A percentile compares a stretch with the other conserved stretches of the same genome.
phyloP scores from a whole-genome alignment of 2,113 vertebrate genomes.

The Prinia subflava region DNA sequence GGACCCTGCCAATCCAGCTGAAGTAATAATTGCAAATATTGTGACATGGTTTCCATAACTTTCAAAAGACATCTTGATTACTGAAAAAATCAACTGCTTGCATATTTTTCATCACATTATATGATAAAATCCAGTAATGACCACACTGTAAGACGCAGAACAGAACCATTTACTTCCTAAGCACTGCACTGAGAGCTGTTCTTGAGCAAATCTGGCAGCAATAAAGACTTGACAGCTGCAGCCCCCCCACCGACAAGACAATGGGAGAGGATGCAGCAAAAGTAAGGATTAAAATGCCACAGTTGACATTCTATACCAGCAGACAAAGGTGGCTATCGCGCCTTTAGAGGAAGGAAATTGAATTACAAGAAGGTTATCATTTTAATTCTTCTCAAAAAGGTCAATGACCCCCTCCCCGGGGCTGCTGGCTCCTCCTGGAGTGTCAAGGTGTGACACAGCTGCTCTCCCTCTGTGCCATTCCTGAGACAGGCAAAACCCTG shows the following conservation, averaged over 20 bases:
- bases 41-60: background rate
- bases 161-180: background rate
- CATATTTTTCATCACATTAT: background rate
- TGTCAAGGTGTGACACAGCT: rapidly evolving
- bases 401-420: rapidly evolving
- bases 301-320: background rate
- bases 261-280: background rate
- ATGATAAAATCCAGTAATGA: background rate
- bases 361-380: background rate
- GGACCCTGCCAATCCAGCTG: background rate
- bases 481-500: rapidly evolving
- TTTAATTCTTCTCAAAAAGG: background rate
- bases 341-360: background rate
- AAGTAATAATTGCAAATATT: background rate
- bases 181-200: rapidly evolving
- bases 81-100: background rate
- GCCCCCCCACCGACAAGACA: background rate
- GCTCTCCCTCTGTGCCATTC: background rate
- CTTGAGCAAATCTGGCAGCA: background rate
- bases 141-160: background rate
- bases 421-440: background rate
- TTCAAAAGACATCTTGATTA: background rate
- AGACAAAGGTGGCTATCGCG: background rate
- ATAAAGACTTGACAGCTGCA: background rate
- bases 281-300: background rate